Evolutionary conservation across 2,113 vertebrate genomes (phyloP), one percentile per base, ranked within the genome.

Genomic region (Nematolebias whitei): DNA sequence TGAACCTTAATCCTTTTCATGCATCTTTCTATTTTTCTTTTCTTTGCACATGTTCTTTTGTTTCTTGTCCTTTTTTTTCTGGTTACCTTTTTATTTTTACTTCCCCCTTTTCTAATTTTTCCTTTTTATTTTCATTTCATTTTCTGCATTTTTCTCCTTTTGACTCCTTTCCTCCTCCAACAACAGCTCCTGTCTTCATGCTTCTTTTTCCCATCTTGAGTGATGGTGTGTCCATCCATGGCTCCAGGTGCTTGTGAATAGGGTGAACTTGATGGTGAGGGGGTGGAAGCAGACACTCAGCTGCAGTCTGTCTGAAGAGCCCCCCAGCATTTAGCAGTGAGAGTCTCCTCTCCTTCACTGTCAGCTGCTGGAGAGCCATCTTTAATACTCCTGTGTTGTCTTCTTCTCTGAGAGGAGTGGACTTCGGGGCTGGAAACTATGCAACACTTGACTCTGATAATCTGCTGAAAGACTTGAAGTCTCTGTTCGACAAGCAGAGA

Each of bases 391-490:
- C 24, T 55, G 75, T 61, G 82, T 63, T 75, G 56, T 64, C 68
- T 77, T 74, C 70, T 72, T 58, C 73, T 83, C 78, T 53, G 68
- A 55, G 68, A 80, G 13, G 76, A 76, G 83, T 60, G 83, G 64
- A 54, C 74, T 64, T 52, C 63, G 50, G 73, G 50, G 47, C 65
- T 20, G 52, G 45, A 81, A 79, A 79, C 74, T 68, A 50, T 32
- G 50, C 70, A 39, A 55, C 84, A 90, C 89, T 89, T 88, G 87
- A 87, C 89, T 88, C 71, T 1, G 43, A 35, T 88, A 88, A 89
- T 89, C 86, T 86, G 66, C 64, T 78, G 66, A 26, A 76, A 67
- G 75, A 81, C 60, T 69, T 32, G 49, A 39, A 48, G 63, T 58
- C 43, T 69, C 12, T 29, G 63, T 19, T 63, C 57, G 59, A 62